Base-by-base conservation (phyloP, 2,113 vertebrate genomes). In the Salminus brasiliensis region DNA sequence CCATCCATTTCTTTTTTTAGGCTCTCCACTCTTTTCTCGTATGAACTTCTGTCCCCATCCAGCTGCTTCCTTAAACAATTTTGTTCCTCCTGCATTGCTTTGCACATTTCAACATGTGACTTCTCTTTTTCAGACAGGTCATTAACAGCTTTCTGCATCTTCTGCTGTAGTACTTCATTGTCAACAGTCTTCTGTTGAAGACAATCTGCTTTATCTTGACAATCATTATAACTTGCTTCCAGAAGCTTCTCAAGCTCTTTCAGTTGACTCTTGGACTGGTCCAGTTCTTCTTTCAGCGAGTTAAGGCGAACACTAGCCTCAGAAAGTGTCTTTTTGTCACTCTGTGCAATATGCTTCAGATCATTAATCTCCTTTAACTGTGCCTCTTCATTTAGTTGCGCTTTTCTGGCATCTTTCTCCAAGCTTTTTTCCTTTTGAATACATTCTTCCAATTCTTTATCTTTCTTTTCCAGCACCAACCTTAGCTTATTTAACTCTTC, bases 401-500 rank as follows among this genome's bases (percentile, higher is more conserved):
- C 85, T 67, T 89, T 93, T 79, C 91, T 83, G n/a, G 86, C 80
- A 75, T 86, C 87, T 52, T 94, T 93, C 65, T 92, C 90, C 23
- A 96, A 84, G 47, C 82, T 84, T 59, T 81, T 88, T 81, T 95
- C 88, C 49, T 11, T 90, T n/a, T 80, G 65, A 69, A 86, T 81
- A 18, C 90, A 85, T 27, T 94, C 92, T 79, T 92, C 85, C 29
- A 96, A 49, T 55, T 90, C 84, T 68, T 90, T 94, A 23, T 96
- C 93, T 63, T 94, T 98, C 73, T 95, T 95, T 70, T 93, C 88
- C 66, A 97, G 53, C 5, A 93, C 89, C 39, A 93, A 89, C 63
- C 87, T 94, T 30, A 98, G 85, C 1, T 93, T 91, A 70, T 91
- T 94, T 21, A 97, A 86, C 67, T 98, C 94, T 45, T 95, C 93